Percentiles rank a stretch among this genome's conserved stretches.
phyloP scores from a whole-genome alignment of 23 tunicate genomes.

The Trididemnum miniatum region DNA sequence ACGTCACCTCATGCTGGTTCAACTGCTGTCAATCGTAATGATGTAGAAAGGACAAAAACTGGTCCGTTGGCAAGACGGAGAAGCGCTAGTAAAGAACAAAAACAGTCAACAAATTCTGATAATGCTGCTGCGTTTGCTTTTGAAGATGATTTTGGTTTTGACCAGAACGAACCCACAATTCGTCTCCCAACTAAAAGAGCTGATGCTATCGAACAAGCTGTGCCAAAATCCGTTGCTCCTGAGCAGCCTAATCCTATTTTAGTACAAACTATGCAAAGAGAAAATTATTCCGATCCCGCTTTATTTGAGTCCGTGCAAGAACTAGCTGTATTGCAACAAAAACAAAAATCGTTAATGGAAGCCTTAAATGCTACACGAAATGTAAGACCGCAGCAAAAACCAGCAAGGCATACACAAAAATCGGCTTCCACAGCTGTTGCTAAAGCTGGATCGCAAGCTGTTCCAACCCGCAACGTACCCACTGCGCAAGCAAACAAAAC shows the following conservation, averaged over 20 bases:
- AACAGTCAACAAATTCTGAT: background rate
- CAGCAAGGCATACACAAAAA: background rate
- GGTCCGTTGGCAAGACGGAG: slow-evolving; percentile 40
- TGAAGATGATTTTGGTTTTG: slow-evolving; percentile 62
- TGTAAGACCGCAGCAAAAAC: slow-evolving; percentile 17
- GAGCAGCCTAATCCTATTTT: background rate
- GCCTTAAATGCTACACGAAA: slow-evolving; percentile 37
- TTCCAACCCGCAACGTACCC: background rate
- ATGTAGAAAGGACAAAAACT: slow-evolving; percentile 6
- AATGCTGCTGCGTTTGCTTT: slow-evolving; percentile 26
- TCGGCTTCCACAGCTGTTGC: background rate
- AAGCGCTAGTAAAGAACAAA: slow-evolving; percentile 44
- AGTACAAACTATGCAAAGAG: slow-evolving; percentile 41
- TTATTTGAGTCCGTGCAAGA: slow-evolving; percentile 58
- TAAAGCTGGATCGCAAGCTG: background rate
- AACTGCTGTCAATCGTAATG: background rate
- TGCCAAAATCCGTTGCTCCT: background rate
- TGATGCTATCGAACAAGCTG: background rate
- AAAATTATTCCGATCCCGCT: slow-evolving; percentile 57
- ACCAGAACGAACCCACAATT: slow-evolving; percentile 64
- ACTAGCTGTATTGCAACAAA: slow-evolving; percentile 48
- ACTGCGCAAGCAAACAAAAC: background rate
- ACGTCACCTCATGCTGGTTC: background rate
- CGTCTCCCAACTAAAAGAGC: slow-evolving; percentile 30
- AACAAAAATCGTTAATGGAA: slow-evolving; percentile 51